Percentiles rank a stretch among this genome's conserved stretches.
Conservation (phyloP, 2,888 invertebrate genomes). For the Eupithecia inturbata region DNA sequence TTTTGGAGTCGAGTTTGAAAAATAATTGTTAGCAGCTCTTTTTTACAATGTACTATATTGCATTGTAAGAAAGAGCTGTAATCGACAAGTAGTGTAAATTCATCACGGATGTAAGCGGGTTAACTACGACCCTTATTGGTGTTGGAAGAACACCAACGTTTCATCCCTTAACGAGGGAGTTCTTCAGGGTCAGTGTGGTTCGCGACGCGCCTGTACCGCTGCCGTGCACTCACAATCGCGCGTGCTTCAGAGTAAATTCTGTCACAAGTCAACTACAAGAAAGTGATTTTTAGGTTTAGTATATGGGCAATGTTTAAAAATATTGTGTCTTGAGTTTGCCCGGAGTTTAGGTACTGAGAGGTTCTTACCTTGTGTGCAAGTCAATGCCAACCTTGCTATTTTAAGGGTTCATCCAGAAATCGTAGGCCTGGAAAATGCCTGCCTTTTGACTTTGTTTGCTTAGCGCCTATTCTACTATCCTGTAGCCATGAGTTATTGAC, state of each 20-base stretch:
- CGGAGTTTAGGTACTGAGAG: not conserved
- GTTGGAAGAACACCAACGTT: too few species aligned
- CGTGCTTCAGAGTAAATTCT: too few species aligned
- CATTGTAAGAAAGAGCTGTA: too few species aligned
- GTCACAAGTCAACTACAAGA: too few species aligned
- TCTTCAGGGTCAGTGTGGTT: too few species aligned
- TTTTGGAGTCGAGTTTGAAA: not conserved
- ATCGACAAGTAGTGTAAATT: too few species aligned
- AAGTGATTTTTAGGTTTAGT: not conserved
- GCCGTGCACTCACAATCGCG: too few species aligned
- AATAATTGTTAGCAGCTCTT: not conserved
- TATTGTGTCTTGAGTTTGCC: not conserved
- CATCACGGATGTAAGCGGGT: too few species aligned
- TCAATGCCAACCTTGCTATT: not conserved
- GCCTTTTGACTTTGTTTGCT: conserved; percentile 74
- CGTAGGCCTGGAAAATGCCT: conserved; percentile 43
- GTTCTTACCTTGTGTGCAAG: not conserved
- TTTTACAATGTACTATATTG: too few species aligned
- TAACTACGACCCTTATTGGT: too few species aligned
- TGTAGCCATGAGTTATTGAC: not conserved
- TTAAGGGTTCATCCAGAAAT: conserved; percentile 59
- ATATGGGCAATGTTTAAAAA: not conserved
- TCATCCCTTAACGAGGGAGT: too few species aligned
- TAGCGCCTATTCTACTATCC: conserved; percentile 44
- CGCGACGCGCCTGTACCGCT: too few species aligned